phyloP scores from a whole-genome alignment of 2,888 invertebrate genomes.

The Cheilosia vulpina region DNA sequence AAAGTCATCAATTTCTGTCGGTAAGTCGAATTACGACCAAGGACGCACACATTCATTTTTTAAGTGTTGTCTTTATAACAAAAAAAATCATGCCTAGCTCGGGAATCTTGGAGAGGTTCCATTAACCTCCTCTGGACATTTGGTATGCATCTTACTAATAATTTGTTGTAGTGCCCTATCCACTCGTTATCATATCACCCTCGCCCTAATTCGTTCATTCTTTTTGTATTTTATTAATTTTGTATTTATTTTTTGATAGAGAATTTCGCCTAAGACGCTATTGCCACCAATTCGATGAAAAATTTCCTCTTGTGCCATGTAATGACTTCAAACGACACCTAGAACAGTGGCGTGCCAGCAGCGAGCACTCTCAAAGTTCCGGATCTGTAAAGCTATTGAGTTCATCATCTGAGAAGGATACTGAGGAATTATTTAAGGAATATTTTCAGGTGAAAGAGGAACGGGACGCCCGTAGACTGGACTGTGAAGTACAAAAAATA shows the following conservation, averaged over 20 bases:
- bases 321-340: slow-evolving; percentile 79
- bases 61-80: slow-evolving; percentile 7
- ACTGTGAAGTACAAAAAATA: slow-evolving; percentile 46
- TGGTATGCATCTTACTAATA: slow-evolving; percentile 59
- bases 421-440: slow-evolving; percentile 80
- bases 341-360: slow-evolving; percentile 78
- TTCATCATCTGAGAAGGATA: slow-evolving; percentile 77
- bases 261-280: slow-evolving; percentile 82
- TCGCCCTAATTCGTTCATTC: neutral
- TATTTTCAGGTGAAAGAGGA: slow-evolving; percentile 69
- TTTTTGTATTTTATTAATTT: neutral
- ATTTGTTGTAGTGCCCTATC: neutral
- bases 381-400: slow-evolving; percentile 70
- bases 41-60: slow-evolving; percentile 2
- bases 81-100: slow-evolving; percentile 36
- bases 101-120: slow-evolving; percentile 47
- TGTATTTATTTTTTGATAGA: slow-evolving; percentile 74
- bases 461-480: slow-evolving; percentile 31
- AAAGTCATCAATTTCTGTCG: slow-evolving; percentile 81
- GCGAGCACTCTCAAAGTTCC: slow-evolving; percentile 76
- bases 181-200: no score
- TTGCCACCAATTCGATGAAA: slow-evolving; percentile 81
- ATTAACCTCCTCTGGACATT: slow-evolving; percentile 41
- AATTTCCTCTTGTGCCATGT: slow-evolving; percentile 79
- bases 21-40: slow-evolving; percentile 74